A percentile compares a stretch with the other conserved stretches of the same genome.
Evolutionary conservation across 1,140 invertebrate genomes (phyloP).

Genomic region (Choristoneura fumiferana): DNA sequence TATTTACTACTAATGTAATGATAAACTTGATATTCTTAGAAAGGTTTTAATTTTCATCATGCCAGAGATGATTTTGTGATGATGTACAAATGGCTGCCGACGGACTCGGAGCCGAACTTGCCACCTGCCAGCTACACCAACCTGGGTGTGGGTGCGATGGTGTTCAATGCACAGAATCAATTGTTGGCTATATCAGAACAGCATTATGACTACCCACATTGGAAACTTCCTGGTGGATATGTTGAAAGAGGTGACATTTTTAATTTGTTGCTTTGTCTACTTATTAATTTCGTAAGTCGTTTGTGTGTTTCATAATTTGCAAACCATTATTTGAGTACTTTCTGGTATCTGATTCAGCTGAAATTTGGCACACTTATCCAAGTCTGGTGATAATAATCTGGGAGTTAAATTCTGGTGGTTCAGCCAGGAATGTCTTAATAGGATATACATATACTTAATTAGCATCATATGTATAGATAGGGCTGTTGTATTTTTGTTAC

Average conservation of each 20-base stretch:
- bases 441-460: too few relatives aligned
- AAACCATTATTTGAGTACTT: too few relatives aligned
- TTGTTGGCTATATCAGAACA: conserved; percentile 90
- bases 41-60: conserved; percentile 94
- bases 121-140: conserved; percentile 92
- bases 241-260: conserved; percentile 86
- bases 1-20: conserved; percentile 15
- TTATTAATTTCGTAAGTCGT: too few relatives aligned
- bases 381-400: too few relatives aligned
- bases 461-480: too few relatives aligned
- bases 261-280: too few relatives aligned
- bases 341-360: too few relatives aligned
- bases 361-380: too few relatives aligned
- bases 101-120: conserved; percentile 78
- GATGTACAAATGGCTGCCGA: conserved; percentile 90
- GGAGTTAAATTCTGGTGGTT: too few relatives aligned
- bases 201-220: conserved; percentile 82
- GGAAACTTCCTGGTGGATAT: conserved; percentile 96
- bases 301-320: too few relatives aligned
- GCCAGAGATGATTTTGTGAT: conserved; percentile 88
- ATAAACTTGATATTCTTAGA: conserved; percentile 76
- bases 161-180: conserved; percentile 87
- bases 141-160: conserved; percentile 92
- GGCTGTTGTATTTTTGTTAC: too few relatives aligned
- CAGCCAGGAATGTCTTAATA: too few relatives aligned